A percentile compares a stretch with the other conserved stretches of the same genome.
Conservation (phyloP, 2,797 vertebrate genomes). For the Menidia menidia region DNA sequence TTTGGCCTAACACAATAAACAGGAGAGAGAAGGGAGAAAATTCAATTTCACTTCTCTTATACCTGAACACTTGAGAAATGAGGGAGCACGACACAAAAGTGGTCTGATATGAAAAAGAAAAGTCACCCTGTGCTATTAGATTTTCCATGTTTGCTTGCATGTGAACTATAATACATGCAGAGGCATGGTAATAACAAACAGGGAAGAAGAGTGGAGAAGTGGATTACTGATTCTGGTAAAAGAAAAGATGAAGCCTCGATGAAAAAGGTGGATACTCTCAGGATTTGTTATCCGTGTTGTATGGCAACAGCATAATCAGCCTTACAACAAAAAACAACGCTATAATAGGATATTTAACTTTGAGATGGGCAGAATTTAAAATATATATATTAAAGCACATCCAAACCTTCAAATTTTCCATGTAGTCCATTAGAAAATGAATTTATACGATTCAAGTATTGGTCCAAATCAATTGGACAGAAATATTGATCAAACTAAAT, state of each 20-base stretch:
- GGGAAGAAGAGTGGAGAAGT: not conserved
- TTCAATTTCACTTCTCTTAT: conserved; percentile 67
- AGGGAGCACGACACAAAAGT: conserved; percentile 52
- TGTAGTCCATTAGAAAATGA: too few species aligned
- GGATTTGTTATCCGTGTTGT: too few species aligned
- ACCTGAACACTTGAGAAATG: conserved; percentile 44
- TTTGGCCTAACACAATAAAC: conserved; percentile 60
- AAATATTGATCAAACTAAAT: too few species aligned
- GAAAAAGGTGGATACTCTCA: too few species aligned
- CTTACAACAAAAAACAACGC: too few species aligned
- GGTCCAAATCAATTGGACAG: too few species aligned
- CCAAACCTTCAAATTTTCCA: too few species aligned
- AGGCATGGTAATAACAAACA: not conserved
- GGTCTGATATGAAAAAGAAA: conserved; percentile 23
- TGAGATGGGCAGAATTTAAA: too few species aligned
- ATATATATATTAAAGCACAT: too few species aligned
- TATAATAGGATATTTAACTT: too few species aligned
- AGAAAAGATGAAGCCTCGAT: not conserved
- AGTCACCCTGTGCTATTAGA: conserved; percentile 35
- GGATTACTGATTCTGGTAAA: not conserved
- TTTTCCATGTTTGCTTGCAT: conserved; percentile 30
- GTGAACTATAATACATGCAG: conserved; percentile 1
- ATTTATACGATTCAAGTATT: too few species aligned
- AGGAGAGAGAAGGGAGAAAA: conserved; percentile 33
- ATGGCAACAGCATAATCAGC: too few species aligned